Evolutionary conservation across 2,113 vertebrate species (phyloP).

Genomic region (Nycticorax nycticorax): DNA sequence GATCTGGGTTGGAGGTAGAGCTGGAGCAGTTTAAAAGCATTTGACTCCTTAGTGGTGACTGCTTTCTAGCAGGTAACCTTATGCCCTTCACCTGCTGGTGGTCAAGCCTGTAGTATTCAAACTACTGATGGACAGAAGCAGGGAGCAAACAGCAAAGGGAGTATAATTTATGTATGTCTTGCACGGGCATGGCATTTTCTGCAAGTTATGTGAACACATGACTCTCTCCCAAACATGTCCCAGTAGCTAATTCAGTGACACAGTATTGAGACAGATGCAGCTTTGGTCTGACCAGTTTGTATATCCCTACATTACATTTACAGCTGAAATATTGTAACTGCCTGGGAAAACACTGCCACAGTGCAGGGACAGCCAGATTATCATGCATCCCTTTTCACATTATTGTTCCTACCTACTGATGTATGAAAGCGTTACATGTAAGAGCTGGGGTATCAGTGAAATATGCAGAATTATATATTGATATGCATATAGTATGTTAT

Average conservation of each 20-base stretch:
- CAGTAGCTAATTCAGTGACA: background rate
- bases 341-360: background rate
- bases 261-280: background rate
- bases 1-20: background rate
- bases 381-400: background rate
- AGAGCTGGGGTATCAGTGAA: background rate
- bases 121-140: background rate
- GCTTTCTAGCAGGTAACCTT: background rate
- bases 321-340: background rate
- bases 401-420: background rate
- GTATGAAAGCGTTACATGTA: background rate
- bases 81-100: background rate
- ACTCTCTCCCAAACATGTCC: background rate
- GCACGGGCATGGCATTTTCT: fast-evolving
- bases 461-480: background rate
- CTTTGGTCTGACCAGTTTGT: background rate
- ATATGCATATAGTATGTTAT: background rate
- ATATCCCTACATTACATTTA: background rate
- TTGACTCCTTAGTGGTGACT: background rate
- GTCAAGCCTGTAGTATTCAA: background rate
- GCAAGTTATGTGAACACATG: background rate
- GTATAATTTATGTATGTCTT: background rate
- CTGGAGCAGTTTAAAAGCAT: background rate
- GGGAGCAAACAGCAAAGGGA: background rate
- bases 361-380: background rate